A percentile compares a stretch with the other conserved stretches of the same genome.
Conservation (phyloP, 2,888 invertebrate genomes). For the Mactromeris polynyma region DNA sequence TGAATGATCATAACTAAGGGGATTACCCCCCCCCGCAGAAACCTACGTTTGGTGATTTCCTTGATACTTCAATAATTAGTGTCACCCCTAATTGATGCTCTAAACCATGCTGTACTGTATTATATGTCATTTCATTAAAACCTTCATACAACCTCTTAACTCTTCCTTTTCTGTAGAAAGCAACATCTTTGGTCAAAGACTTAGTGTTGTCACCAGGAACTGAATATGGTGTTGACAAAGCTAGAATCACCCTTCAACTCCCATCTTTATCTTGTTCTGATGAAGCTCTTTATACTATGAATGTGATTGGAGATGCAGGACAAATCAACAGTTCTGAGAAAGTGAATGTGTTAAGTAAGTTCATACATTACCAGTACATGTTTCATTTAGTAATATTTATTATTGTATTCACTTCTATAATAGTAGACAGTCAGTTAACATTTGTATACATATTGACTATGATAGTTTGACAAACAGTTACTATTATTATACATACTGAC, state of each 20-base stretch:
- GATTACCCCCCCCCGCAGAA: too few species aligned
- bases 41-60: too few species aligned
- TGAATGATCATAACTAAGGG: too few species aligned
- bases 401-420: too few species aligned
- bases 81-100: too few species aligned
- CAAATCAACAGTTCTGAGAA: neutral
- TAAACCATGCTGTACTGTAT: too few species aligned
- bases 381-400: too few species aligned
- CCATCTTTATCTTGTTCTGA: conserved; percentile 5
- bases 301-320: neutral
- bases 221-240: neutral
- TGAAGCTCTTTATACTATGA: conserved; percentile 16
- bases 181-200: neutral
- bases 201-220: conserved; percentile 17
- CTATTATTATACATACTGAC: too few species aligned
- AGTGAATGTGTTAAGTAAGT: conserved; percentile 21
- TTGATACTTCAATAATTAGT: too few species aligned
- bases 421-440: too few species aligned
- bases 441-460: too few species aligned
- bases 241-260: conserved; percentile 5
- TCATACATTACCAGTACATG: neutral
- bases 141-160: neutral
- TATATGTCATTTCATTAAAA: neutral
- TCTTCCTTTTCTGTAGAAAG: neutral
- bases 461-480: too few species aligned